Conservation (phyloP, 2,113 vertebrate genomes). For the Microtus oregoni region DNA sequence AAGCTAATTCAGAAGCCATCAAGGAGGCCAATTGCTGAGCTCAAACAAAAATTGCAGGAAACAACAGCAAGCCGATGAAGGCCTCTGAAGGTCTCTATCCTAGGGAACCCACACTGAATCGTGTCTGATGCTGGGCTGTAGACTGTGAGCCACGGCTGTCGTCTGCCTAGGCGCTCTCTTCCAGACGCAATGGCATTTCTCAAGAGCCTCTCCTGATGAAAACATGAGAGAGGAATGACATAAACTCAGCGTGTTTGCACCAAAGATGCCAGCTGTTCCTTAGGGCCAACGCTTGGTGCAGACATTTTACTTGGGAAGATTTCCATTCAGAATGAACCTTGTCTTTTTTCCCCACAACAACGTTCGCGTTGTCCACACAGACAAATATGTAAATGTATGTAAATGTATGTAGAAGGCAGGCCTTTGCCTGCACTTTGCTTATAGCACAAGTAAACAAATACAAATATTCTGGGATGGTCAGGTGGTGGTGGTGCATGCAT, state of each 20-base stretch:
- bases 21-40: background rate
- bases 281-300: background rate
- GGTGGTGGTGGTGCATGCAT: too few species aligned
- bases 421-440: background rate
- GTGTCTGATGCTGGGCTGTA: background rate
- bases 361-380: background rate
- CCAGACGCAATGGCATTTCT: background rate
- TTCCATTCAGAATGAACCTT: background rate
- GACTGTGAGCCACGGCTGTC: background rate
- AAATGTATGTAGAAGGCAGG: background rate
- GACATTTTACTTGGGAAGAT: conserved; percentile 3
- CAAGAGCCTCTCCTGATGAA: background rate
- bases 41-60: background rate
- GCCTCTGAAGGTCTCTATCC: background rate
- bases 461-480: background rate
- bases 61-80: background rate
- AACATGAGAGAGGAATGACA: background rate
- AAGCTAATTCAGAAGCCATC: background rate
- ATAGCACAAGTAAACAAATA: background rate
- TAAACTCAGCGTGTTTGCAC: background rate
- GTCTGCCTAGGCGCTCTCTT: background rate
- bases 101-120: background rate
- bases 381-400: background rate
- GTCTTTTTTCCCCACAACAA: background rate
- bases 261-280: background rate